Base-by-base conservation (phyloP, 1,140 invertebrate genomes). In the Eubasilissa regina region DNA sequence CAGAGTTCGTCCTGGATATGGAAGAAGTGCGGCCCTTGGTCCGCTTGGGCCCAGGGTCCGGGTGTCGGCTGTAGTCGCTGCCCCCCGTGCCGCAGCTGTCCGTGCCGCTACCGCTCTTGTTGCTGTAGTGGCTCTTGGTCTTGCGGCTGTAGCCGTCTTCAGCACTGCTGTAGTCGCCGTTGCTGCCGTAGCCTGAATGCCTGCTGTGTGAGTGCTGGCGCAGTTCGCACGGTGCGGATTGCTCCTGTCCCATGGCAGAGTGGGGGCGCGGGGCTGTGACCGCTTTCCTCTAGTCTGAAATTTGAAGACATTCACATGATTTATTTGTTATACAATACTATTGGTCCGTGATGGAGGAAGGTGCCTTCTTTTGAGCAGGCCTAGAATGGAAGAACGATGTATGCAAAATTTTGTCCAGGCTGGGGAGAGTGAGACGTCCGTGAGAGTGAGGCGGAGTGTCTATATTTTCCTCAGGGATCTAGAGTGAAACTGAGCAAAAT, bases 31-130 rank as follows among this genome's bases (percentile, higher is more conserved):
- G 86, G 81, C 86, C 87, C 55, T 58, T 58, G 55, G 13, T 43
- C 13, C n/a, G 12, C 19, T 21, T 44, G 60, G 19, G 11, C 45
- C 51, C 13, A 10, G 21, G 43, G 75, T 85, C 82, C 3, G 62
- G 19, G 74, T 86, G 85, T 35, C 87, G 21, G 73, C 82, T 84
- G 83, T 77, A 87, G 85, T 81, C 85, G 73, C 86, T 85, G 55
- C 87, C 86, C 43, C 81, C 83, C 82, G 83, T 83, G 75, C 86
- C 85, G 82, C 85, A 85, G 55, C 87, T 86, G 53, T 81, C 83
- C 82, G 83, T 82, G 77, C 87, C 85, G 83, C 85, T 8, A 62
- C 51, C 15, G 17, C 60, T 44, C 66, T 55, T 12, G 48, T 76
- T 48, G 53, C 66, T 56, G 66, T 76, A 62, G 17, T 51, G 35